Conservation (phyloP, 2,888 invertebrate genomes). For the Nomada flava region DNA sequence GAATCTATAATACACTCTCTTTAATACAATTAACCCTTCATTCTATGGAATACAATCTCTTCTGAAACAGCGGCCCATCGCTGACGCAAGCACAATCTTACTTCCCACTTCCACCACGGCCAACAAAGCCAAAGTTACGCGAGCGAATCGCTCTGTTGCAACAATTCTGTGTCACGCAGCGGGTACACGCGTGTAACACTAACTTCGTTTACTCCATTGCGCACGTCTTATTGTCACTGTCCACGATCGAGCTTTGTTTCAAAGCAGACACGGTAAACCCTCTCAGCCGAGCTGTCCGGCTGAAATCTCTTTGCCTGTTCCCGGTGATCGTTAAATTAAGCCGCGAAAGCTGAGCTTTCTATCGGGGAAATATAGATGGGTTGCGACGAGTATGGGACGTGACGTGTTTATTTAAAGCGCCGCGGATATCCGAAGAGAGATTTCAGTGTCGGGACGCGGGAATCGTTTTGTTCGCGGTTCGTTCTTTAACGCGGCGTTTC, state of each 20-base stretch:
- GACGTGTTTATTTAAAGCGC: background rate
- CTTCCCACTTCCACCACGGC: background rate
- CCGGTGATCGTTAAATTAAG: background rate
- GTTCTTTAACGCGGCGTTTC: slow-evolving; percentile 13
- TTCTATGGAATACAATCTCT: no score
- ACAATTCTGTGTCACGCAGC: slow-evolving; percentile 36
- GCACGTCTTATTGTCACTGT: slow-evolving; percentile 35
- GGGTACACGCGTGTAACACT: slow-evolving; percentile 15
- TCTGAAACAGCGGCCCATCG: background rate
- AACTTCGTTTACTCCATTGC: slow-evolving; percentile 40
- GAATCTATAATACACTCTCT: no score
- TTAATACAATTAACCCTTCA: no score
- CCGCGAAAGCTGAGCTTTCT: background rate
- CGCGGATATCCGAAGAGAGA: background rate
- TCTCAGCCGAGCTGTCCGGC: background rate
- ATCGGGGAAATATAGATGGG: background rate
- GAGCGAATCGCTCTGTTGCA: background rate
- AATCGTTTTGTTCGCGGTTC: slow-evolving; percentile 10
- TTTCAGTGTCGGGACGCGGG: slow-evolving; percentile 11
- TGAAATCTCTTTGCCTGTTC: background rate
- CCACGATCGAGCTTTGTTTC: slow-evolving; percentile 23
- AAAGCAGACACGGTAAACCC: slow-evolving; percentile 22
- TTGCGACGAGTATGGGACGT: background rate
- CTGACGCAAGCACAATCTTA: background rate
- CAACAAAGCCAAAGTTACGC: background rate